These are phyloP conservation scores for Lampris incognitus DNA, from an alignment of 2,113 vertebrate species.

Conservation along the genomic window DNA sequence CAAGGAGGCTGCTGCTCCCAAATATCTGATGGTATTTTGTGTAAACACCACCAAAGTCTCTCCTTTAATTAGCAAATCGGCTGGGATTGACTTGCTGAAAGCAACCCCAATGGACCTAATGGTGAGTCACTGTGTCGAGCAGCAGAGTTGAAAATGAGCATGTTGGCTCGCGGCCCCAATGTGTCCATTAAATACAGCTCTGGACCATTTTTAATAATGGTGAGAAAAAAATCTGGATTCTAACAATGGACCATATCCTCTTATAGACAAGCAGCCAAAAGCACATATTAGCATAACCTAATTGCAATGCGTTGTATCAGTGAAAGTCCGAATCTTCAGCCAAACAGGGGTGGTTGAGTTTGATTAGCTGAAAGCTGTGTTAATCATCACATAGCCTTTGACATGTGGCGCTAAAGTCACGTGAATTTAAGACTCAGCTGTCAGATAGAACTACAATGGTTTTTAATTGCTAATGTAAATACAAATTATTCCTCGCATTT, in stretches of 20 bases:
- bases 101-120: conserved; percentile 63
- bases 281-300: conserved; percentile 20
- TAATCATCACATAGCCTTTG: conserved; percentile 9
- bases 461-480: background rate
- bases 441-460: background rate
- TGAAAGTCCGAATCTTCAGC: conserved; percentile 15
- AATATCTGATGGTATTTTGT: conserved; percentile 59
- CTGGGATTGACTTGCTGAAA: conserved; percentile 65
- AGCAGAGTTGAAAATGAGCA: conserved; percentile 57
- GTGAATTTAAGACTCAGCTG: background rate
- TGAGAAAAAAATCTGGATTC: conserved; percentile 7
- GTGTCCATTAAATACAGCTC: conserved; percentile 57
- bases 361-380: conserved; percentile 41
- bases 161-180: conserved; percentile 55
- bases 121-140: conserved; percentile 65
- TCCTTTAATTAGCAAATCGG: conserved; percentile 58
- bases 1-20: conserved; percentile 45
- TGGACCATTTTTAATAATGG: conserved; percentile 37
- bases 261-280: conserved; percentile 6
- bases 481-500: background rate
- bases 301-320: conserved; percentile 21
- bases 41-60: conserved; percentile 66
- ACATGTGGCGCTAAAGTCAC: background rate
- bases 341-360: background rate
- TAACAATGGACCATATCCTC: conserved; percentile 27